Evolutionary conservation across 2,888 invertebrate species (phyloP), one percentile per base, ranked within the genome.

Genomic region (Cephus sareptanus): DNA sequence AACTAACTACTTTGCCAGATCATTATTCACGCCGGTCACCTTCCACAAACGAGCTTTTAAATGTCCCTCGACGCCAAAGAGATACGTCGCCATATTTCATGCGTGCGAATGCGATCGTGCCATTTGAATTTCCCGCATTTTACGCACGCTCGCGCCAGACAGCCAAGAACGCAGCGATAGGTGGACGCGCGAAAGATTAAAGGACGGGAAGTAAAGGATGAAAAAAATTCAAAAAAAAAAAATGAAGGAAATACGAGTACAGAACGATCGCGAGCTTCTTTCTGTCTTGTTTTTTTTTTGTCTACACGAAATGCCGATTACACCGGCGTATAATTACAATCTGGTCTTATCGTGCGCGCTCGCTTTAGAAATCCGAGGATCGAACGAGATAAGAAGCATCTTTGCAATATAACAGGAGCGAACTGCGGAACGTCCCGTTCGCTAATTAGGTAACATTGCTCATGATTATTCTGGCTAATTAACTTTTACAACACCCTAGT

Each of bases 371-470:
- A 56, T 56, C 23, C 23, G 56, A 56, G 56, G 56, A 56, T 56
- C 56, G 6, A 56, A 56, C 56, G 56, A 56, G 56, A 56, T 56
- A 56, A 56, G 56, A 15, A 56, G 15, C 56, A 56, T 56, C 40
- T 56, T 56, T 56, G 56, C 56, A 56, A 56, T 56, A 56, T 56
- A 56, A 23, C 23, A 56, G 56, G 81, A 40, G 75, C 74, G 73
- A 75, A 37, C 69, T 69, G 73, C 78, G 76, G 73, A 75, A 77
- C 77, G 69, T 69, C 76, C 77, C 70, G 69, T 74, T 34, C 56
- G 73, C 77, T 77, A 77, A 77, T 77, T 77, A 77, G 69, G 75
- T 70, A n/a, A 70, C 75, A 77, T 69, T 77, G 77, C 70, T 77
- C 74, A 77, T 77, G 77, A 77, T 75, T 75, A 77, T 75, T 77